Percentiles rank a stretch among this genome's conserved stretches.
These are phyloP conservation scores for Ciconia boyciana DNA, from an alignment of 2,113 vertebrate species.

Conservation along the genomic window DNA sequence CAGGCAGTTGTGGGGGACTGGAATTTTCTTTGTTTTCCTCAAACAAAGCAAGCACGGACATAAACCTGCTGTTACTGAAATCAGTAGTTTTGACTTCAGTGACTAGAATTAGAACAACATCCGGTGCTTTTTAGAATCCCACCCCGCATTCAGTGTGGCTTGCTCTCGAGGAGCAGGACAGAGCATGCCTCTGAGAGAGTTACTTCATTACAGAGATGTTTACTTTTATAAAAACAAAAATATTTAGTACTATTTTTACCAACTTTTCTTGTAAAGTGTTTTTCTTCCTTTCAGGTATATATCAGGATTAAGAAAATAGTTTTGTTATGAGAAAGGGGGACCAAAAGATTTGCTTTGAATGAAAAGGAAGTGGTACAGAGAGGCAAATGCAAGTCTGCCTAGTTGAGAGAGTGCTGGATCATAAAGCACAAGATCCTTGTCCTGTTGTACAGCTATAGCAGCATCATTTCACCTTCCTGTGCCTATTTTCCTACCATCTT, in stretches of 20 bases:
- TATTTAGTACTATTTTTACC: neutral
- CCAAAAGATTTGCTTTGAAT: neutral
- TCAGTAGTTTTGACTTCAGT: neutral
- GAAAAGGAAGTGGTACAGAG: neutral
- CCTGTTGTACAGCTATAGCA: neutral
- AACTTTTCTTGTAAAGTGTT: neutral
- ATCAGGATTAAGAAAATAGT: neutral
- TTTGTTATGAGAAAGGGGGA: neutral
- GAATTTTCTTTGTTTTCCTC: neutral
- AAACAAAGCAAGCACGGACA: neutral
- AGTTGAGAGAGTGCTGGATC: neutral
- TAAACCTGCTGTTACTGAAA: neutral
- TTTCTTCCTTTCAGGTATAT: neutral
- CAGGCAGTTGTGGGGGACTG: neutral
- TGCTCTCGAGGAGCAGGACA: neutral
- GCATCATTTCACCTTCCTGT: neutral
- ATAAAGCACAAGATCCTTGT: neutral
- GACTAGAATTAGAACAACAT: neutral
- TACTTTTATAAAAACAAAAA: neutral
- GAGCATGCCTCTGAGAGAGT: neutral
- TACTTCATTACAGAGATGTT: neutral
- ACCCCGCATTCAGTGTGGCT: neutral
- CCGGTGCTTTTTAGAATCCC: neutral
- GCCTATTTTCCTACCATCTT: neutral
- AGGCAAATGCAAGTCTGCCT: neutral